phyloP scores from a whole-genome alignment of 2,888 invertebrate genomes.

The Lithodes maja region DNA sequence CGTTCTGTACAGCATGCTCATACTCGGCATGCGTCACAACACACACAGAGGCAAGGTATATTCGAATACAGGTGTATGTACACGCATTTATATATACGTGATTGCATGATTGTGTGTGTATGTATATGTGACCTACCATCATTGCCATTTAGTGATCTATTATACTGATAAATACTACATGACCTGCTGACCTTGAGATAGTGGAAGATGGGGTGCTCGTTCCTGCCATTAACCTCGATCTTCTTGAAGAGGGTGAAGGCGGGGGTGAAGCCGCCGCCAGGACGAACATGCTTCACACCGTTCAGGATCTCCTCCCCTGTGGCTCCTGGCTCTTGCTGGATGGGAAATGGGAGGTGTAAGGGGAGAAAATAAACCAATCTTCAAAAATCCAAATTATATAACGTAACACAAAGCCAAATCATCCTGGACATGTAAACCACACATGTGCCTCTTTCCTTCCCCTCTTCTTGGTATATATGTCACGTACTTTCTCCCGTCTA shows the following conservation, averaged over 20 bases:
- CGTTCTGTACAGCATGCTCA: too few relatives aligned
- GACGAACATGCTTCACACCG: constrained; percentile 76
- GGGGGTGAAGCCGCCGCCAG: constrained; percentile 76
- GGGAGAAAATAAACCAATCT: background rate
- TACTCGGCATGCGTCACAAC: too few relatives aligned
- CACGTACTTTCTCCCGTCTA: too few relatives aligned
- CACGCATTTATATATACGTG: too few relatives aligned
- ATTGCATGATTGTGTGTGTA: too few relatives aligned
- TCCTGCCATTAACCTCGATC: constrained; percentile 76
- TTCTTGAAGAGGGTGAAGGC: constrained; percentile 75
- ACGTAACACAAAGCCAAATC: background rate
- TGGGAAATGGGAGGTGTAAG: background rate
- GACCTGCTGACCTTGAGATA: constrained; percentile 75
- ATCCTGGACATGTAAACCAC: background rate
- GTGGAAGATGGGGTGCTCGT: constrained; percentile 75
- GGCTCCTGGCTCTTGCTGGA: constrained; percentile 76
- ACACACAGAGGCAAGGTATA: too few relatives aligned
- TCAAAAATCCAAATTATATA: background rate
- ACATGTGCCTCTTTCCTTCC: background rate
- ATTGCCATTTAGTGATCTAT: too few relatives aligned
- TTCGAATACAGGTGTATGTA: too few relatives aligned
- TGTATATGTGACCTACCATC: too few relatives aligned
- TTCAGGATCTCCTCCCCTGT: constrained; percentile 76
- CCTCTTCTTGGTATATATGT: too few relatives aligned
- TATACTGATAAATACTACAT: too few relatives aligned